phyloP scores from a whole-genome alignment of 2,888 invertebrate species.

The Cremastinae sp. region DNA sequence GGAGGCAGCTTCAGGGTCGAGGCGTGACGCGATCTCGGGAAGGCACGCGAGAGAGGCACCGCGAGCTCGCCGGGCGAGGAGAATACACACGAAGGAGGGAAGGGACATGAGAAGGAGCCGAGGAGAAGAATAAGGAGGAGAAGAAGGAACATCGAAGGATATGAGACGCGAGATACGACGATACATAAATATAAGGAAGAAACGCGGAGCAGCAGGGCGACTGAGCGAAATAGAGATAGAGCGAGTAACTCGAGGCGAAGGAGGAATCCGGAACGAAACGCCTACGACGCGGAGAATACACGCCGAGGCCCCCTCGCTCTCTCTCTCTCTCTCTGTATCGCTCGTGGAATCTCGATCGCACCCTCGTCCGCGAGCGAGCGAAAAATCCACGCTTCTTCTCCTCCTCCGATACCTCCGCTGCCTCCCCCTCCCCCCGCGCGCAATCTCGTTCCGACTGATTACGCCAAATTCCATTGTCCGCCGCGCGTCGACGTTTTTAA shows the following conservation, averaged over 20 bases:
- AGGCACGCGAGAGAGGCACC: constrained; percentile 29
- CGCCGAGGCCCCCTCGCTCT: constrained; percentile 9
- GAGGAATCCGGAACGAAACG: constrained; percentile 70
- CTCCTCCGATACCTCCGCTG: constrained; percentile 14
- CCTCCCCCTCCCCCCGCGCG: constrained; percentile 7
- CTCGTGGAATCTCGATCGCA: constrained; percentile 64
- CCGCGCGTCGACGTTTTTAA: background rate
- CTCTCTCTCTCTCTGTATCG: constrained; percentile 51
- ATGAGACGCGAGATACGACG: constrained; percentile 4
- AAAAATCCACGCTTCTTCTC: constrained; percentile 5
- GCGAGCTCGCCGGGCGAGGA: constrained; percentile 10
- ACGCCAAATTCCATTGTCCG: constrained; percentile 40
- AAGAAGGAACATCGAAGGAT: background rate
- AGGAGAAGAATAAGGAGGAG: constrained; percentile 22
- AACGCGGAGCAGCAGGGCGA: constrained; percentile 20
- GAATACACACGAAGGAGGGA: constrained; percentile 41
- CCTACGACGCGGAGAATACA: constrained; percentile 60
- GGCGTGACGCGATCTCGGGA: constrained; percentile 48
- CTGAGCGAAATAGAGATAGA: constrained; percentile 32
- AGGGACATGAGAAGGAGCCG: constrained; percentile 43
- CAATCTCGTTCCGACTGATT: constrained; percentile 36
- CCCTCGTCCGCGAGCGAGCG: constrained; percentile 36
- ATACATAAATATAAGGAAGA: constrained; percentile 15
- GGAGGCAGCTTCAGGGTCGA: constrained; percentile 47
- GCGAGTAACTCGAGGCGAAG: constrained; percentile 49